These are phyloP conservation scores for Actinostola sp. DNA, from an alignment of 92 coral and sea anemone species.

Conservation along the genomic window DNA sequence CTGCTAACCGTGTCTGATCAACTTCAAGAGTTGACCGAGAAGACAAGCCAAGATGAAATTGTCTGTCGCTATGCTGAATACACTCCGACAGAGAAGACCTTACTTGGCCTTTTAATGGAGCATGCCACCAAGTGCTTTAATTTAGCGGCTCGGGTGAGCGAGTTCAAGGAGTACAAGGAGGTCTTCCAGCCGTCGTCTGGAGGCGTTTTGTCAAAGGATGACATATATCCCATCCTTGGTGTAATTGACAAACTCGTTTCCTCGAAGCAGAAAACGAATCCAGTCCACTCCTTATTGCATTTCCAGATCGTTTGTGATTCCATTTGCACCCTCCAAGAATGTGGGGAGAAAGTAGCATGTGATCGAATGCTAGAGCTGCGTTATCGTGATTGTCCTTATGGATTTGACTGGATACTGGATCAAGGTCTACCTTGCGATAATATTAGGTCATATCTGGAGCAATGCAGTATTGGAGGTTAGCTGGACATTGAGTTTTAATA, in stretches of 20 bases:
- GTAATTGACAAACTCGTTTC: constrained; percentile 67
- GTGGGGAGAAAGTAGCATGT: constrained; percentile 77
- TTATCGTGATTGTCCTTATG: constrained; percentile 67
- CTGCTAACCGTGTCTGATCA: constrained; percentile 65
- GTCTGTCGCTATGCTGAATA: constrained; percentile 63
- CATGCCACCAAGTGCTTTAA: constrained; percentile 87
- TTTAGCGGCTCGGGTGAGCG: constrained; percentile 81
- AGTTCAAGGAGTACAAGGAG: constrained; percentile 92
- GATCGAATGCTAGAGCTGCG: constrained; percentile 67
- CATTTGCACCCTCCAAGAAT: constrained; percentile 85
- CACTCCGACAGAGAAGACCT: constrained; percentile 57
- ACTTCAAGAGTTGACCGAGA: constrained; percentile 62
- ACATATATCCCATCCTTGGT: constrained; percentile 73
- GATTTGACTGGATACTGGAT: constrained; percentile 85
- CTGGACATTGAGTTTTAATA: not conserved
- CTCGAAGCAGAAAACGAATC: constrained; percentile 55
- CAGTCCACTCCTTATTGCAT: constrained; percentile 79
- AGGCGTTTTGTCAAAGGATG: constrained; percentile 68
- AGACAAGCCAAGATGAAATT: constrained; percentile 64
- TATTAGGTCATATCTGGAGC: constrained; percentile 59
- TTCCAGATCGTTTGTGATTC: constrained; percentile 83
- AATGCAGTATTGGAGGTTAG: constrained; percentile 44
- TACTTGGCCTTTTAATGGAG: constrained; percentile 57
- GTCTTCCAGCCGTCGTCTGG: constrained; percentile 89
- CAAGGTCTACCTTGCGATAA: constrained; percentile 72